Evolutionary conservation across 2,797 vertebrate genomes (phyloP), one percentile per base, ranked within the genome.

Genomic region (Gallirallus australis): DNA sequence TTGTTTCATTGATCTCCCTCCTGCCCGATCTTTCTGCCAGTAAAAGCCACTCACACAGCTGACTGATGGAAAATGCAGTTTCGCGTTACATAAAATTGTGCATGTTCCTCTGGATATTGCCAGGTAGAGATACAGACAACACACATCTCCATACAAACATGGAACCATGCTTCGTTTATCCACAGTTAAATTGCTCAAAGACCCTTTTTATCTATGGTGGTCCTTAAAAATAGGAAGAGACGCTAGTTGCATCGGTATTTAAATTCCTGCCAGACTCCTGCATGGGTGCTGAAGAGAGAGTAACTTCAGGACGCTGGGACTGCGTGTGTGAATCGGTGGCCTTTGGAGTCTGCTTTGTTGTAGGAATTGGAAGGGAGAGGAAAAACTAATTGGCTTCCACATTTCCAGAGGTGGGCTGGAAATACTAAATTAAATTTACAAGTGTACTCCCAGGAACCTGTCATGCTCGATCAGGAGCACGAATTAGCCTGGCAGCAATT

Each of bases 1-100:
- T 84, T 94, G 65, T 89, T 95, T 95, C 78, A 82, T n/a, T 71
- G 86, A 97, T 82, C 27, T 8, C 48, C 79, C 27, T 7, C 45
- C 50, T 72, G 33, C 60, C 66, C 6, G 6, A 50, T 89, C 89
- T 83, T 66, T 87, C 76, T 71, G 57, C 75, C 61, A 64, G 77
- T 64, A 73, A 92, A 82, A 93, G 79, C 72, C 76, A 85, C 20
- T 54, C 71, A 69, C 5, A 4, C 50, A 50, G 80, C 86, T 57
- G 81, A 84, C 52, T 69, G 93, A 82, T 85, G 72, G 77, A 59
- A 89, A 53, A n/a, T 30, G n/a, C 63, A 85, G 54, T 30, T 77
- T 85, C 2, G 2, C n/a, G 18, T 76, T 86, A 9, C 17, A 2
- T 40, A 65, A 94, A 40, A 31, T 19, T 50, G 25, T 35, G 39